Base-by-base conservation (phyloP, 1,140 invertebrate genomes). In the Schlechtendalia chinensis region DNA sequence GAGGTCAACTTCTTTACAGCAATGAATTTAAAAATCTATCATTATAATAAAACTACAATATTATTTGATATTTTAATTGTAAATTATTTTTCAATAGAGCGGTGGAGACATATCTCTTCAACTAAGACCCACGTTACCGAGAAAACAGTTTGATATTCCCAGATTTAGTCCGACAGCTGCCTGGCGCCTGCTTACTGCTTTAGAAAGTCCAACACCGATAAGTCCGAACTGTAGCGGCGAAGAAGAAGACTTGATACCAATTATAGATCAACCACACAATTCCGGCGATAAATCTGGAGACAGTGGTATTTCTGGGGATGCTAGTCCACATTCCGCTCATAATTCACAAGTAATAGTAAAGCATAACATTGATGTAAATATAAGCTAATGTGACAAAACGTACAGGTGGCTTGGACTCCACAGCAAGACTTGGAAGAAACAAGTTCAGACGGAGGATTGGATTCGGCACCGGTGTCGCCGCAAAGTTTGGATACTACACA, bases 111-210 rank as follows among this genome's bases (percentile, higher is more conserved):
- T 94, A 71, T 89, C 90, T 29, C 85, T 94, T 61, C 89, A 91
- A 56, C 84, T 94, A 80, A 87, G 93, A 1, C 93, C 93, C 4
- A 93, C 91, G 0, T 84, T 94, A 80, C 93, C 93, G 1, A 91
- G 92, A 83, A 92, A 93, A 83, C 90, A 91, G 83, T 87, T 90
- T 17, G 90, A 92, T 80, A 90, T 93, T 27, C 92, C 93, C 0
- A 86, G 91, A 81, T 94, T 95, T 86, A 94, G 92, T 19, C 93
- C 93, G 4, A 89, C 91, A 0, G 89, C 92, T n/a, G 93, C 93
- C 0, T 95, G 93, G 93, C 88, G 91, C 82, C 88, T 91, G 29
- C 86, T 95, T 8, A 89, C 90, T 12, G 85, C 85, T n/a, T 71
- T 84, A 65, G 86, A 86, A 53, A 82, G 83, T 67, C 82, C 83